Conservation (phyloP, 2,113 vertebrate species). For the Marcusenius ussheri region DNA sequence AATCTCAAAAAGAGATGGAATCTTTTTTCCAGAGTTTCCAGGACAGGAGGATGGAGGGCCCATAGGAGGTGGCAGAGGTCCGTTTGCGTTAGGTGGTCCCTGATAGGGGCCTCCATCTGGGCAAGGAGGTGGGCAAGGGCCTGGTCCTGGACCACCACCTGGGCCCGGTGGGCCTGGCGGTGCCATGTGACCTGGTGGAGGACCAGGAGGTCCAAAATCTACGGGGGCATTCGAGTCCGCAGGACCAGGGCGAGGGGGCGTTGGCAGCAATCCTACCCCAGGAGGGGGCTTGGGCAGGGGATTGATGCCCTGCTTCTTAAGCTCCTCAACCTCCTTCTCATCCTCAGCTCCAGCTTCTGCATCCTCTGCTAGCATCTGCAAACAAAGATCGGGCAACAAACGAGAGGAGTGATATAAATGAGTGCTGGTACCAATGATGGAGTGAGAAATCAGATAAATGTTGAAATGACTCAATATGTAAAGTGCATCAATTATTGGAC, state of each 20-base stretch:
- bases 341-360: constrained; percentile 89
- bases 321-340: constrained; percentile 89
- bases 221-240: constrained; percentile 49
- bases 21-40: constrained; percentile 71
- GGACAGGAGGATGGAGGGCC: constrained; percentile 62
- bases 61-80: constrained; percentile 56
- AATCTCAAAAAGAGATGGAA: constrained; percentile 88
- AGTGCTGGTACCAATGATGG: background rate
- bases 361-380: constrained; percentile 83
- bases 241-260: constrained; percentile 63
- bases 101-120: constrained; percentile 62
- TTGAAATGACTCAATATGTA: background rate
- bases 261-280: constrained; percentile 73
- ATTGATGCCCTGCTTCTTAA: constrained; percentile 95
- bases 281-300: constrained; percentile 77
- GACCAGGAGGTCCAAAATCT: constrained; percentile 45
- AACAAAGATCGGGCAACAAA: background rate
- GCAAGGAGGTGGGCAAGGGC: constrained; percentile 51
- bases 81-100: constrained; percentile 54
- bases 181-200: constrained; percentile 44
- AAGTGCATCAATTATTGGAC: background rate
- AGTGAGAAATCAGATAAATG: background rate
- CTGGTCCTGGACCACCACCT: constrained; percentile 36
- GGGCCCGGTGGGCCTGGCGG: constrained; percentile 41
- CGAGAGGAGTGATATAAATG: background rate